phyloP scores from a whole-genome alignment of 2,797 vertebrate species.

The Capromys pilorides region DNA sequence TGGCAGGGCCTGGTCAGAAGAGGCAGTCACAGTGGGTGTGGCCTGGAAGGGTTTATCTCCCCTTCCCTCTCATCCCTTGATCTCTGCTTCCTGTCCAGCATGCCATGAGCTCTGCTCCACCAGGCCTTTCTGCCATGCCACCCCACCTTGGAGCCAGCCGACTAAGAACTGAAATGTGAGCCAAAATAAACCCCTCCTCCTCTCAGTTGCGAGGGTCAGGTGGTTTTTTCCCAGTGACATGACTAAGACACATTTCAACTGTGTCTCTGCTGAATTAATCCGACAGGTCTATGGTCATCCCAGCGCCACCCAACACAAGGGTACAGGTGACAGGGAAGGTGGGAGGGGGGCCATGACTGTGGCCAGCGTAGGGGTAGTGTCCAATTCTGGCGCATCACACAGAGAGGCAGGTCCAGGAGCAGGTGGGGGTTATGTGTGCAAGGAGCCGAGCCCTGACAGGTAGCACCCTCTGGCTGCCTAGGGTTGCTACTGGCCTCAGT shows the following conservation, averaged over 20 bases:
- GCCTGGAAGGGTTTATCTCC: not conserved
- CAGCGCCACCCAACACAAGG: rapidly evolving
- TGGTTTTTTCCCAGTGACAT: not conserved
- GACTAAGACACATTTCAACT: not conserved
- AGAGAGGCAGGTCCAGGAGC: not conserved
- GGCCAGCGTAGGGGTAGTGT: too few relatives aligned
- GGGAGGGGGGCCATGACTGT: not conserved
- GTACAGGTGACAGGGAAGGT: not conserved
- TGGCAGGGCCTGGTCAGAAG: not conserved
- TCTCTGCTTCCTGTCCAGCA: not conserved
- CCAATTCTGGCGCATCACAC: not conserved
- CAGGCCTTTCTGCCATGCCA: not conserved
- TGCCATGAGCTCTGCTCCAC: not conserved
- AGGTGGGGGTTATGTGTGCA: rapidly evolving
- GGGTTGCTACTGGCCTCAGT: not conserved
- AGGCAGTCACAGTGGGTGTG: not conserved
- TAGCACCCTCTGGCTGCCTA: not conserved
- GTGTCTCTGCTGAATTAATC: not conserved
- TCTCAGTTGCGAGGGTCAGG: not conserved
- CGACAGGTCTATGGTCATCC: too few relatives aligned
- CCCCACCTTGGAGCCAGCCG: not conserved
- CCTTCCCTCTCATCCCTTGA: not conserved
- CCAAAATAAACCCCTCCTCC: not conserved
- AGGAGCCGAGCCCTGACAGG: rapidly evolving
- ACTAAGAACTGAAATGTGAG: not conserved